A percentile compares a stretch with the other conserved stretches of the same genome.
These are phyloP conservation scores for Conomelus anceps DNA, from an alignment of 2,888 invertebrate genomes.

Conservation along the genomic window DNA sequence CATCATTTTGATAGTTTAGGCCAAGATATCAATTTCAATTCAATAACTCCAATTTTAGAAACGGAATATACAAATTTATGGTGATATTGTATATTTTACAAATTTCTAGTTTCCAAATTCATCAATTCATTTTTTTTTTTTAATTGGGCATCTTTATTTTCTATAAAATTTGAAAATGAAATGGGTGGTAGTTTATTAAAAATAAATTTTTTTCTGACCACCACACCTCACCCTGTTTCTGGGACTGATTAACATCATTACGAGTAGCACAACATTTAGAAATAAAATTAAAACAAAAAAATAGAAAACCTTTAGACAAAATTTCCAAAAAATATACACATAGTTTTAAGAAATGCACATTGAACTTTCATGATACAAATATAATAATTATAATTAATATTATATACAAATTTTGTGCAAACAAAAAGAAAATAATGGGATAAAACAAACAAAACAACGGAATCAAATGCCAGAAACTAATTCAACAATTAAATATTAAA, in stretches of 20 bases:
- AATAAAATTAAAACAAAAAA: neutral
- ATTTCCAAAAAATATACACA: neutral
- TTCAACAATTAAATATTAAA: neutral
- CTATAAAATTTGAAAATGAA: too few species aligned
- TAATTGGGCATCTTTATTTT: too few species aligned
- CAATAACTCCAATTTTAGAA: too few species aligned
- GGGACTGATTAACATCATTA: neutral
- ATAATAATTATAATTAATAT: neutral
- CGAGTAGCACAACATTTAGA: neutral
- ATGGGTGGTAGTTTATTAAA: too few species aligned
- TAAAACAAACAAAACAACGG: neutral
- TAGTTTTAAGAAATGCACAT: neutral
- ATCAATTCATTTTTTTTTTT: too few species aligned
- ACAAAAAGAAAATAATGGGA: neutral
- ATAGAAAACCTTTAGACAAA: neutral
- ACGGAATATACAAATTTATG: too few species aligned
- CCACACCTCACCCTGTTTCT: neutral
- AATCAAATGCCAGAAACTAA: too few species aligned
- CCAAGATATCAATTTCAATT: too few species aligned
- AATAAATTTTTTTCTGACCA: neutral
- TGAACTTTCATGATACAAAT: neutral
- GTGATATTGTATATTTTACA: too few species aligned
- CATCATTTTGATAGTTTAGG: too few species aligned
- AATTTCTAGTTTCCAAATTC: too few species aligned
- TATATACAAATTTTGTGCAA: neutral